A percentile compares a stretch with the other conserved stretches of the same genome.
Evolutionary conservation across 2,888 invertebrate species (phyloP).

Genomic region (Catonia carolina): DNA sequence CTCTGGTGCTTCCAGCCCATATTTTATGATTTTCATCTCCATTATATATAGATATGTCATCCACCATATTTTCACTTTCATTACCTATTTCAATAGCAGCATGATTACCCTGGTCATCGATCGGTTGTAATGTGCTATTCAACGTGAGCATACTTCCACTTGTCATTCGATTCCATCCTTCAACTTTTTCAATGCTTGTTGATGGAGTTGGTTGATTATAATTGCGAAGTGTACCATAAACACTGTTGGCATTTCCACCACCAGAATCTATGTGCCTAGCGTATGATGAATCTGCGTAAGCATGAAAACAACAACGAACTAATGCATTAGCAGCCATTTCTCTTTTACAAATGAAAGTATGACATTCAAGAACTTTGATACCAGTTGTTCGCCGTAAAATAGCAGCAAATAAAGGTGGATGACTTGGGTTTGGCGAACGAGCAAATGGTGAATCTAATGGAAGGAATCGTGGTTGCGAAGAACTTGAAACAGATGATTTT

Average conservation of each 20-base stretch:
- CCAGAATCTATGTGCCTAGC: slow-evolving; percentile 61
- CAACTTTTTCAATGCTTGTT: slow-evolving; percentile 45
- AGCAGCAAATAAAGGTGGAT: slow-evolving; percentile 95
- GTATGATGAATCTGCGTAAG: slow-evolving; percentile 93
- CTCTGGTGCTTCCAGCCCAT: slow-evolving; percentile 66
- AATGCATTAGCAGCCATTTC: slow-evolving; percentile 96
- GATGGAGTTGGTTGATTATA: slow-evolving; percentile 38
- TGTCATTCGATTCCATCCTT: slow-evolving; percentile 49
- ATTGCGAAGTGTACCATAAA: slow-evolving; percentile 48
- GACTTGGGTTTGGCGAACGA: slow-evolving; percentile 81
- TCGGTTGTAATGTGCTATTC: slow-evolving; percentile 44
- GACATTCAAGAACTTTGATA: slow-evolving; percentile 97
- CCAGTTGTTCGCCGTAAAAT: slow-evolving; percentile 92
- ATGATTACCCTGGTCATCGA: slow-evolving; percentile 41
- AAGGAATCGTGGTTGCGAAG: slow-evolving; percentile 66
- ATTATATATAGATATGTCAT: slow-evolving; percentile 77
- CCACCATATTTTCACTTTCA: slow-evolving; percentile 45
- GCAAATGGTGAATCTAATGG: slow-evolving; percentile 96
- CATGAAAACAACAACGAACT: slow-evolving; percentile 95
- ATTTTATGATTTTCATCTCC: slow-evolving; percentile 92
- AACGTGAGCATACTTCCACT: slow-evolving; percentile 56
- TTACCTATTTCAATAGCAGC: slow-evolving; percentile 39
- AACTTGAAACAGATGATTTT: slow-evolving; percentile 49
- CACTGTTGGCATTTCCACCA: slow-evolving; percentile 35
- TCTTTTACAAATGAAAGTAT: slow-evolving; percentile 95